Conservation (phyloP, 2,888 invertebrate species). For the Ophion obscuratus region DNA sequence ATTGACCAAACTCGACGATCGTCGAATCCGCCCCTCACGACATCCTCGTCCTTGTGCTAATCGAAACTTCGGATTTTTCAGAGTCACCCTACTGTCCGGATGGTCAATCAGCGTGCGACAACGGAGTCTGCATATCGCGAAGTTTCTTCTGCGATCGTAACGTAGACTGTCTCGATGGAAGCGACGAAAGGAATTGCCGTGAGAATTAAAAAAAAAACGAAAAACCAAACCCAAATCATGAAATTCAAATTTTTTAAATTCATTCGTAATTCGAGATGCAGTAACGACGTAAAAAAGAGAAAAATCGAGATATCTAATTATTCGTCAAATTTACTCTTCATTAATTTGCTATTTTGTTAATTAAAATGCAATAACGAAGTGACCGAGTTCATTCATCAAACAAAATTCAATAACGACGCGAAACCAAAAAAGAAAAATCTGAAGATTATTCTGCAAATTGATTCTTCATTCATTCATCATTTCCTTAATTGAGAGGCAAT, state of each 20-base stretch:
- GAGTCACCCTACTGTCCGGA: slow-evolving; percentile 75
- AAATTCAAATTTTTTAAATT: not conserved
- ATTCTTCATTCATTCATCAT: not conserved
- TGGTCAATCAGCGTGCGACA: slow-evolving; percentile 86
- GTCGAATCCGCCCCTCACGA: not conserved
- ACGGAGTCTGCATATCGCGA: slow-evolving; percentile 86
- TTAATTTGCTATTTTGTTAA: not conserved
- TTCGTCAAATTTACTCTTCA: not conserved
- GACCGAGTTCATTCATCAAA: not conserved
- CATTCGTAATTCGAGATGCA: not conserved
- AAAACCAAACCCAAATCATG: not conserved
- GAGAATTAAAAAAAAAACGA: slow-evolving; percentile 69
- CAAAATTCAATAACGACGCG: not conserved
- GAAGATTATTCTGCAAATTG: not conserved
- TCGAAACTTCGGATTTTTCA: slow-evolving; percentile 48
- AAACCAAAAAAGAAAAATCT: too few relatives aligned
- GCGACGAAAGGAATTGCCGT: slow-evolving; percentile 88
- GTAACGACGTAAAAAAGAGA: not conserved
- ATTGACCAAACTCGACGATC: not conserved
- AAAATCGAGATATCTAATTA: not conserved
- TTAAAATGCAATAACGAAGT: not conserved
- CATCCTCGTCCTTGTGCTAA: slow-evolving; percentile 24
- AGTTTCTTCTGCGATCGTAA: slow-evolving; percentile 86
- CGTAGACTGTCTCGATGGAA: slow-evolving; percentile 86
- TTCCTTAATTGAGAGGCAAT: not conserved